Conservation (phyloP, 2,797 vertebrate species). For the Tokudaia muenninki region DNA sequence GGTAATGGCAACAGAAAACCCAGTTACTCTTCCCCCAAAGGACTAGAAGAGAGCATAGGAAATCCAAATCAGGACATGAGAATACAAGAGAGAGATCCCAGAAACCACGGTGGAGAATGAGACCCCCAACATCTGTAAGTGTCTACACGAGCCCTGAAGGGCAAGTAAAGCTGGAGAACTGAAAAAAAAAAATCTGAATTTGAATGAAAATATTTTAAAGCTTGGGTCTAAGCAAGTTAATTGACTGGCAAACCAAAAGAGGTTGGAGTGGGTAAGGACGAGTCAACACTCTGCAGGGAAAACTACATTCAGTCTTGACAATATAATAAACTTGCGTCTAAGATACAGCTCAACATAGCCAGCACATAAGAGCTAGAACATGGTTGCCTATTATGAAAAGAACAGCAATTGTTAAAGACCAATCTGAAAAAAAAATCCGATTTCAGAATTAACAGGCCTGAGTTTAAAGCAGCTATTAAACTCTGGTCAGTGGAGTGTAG, state of each 20-base stretch:
- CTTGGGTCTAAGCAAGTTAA: conserved; percentile 30
- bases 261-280: background rate
- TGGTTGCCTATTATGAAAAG: conserved; percentile 11
- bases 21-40: background rate
- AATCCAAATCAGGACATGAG: background rate
- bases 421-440: background rate
- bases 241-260: conserved; percentile 23
- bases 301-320: conserved; percentile 7
- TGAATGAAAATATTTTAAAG: conserved; percentile 21
- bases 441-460: conserved; percentile 27
- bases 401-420: background rate
- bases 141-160: background rate
- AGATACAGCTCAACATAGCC: background rate
- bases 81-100: conserved; percentile 23
- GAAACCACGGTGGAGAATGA: background rate
- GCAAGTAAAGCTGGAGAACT: background rate
- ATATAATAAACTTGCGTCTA: background rate
- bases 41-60: background rate
- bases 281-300: conserved; percentile 12
- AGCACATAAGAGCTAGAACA: conserved; percentile 45
- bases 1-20: background rate
- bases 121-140: background rate
- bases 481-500: background rate
- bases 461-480: conserved; percentile 64
- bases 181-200: conserved; percentile 8